Percentiles rank a stretch among this genome's conserved stretches.
These are phyloP conservation scores for Sminthopsis crassicaudata DNA, from an alignment of 2,113 vertebrate genomes.

Conservation along the genomic window DNA sequence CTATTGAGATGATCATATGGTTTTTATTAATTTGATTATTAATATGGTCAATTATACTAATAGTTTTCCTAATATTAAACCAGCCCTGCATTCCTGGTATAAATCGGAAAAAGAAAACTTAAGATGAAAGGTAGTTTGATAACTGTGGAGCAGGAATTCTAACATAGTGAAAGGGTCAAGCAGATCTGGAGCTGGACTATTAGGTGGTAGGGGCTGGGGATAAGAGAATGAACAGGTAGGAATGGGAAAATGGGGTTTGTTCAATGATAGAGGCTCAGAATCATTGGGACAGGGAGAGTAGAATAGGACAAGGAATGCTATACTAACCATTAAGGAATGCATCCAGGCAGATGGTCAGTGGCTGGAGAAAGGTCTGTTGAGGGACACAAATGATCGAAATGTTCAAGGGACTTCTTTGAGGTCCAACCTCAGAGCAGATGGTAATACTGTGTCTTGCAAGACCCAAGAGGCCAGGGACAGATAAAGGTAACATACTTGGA, in stretches of 20 bases:
- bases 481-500: neutral
- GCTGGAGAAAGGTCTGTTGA: neutral
- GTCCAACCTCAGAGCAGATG: neutral
- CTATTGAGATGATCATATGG: too few relatives aligned
- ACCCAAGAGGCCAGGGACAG: neutral
- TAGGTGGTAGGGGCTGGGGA: too few relatives aligned
- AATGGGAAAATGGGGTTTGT: neutral
- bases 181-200: too few relatives aligned
- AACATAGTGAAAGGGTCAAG: neutral
- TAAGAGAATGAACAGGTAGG: neutral
- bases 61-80: too few relatives aligned
- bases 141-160: neutral
- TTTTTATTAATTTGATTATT: too few relatives aligned
- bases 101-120: neutral
- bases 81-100: too few relatives aligned
- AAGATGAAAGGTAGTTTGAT: neutral
- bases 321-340: neutral
- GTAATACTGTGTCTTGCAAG: neutral
- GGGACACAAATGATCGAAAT: neutral
- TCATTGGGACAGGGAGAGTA: neutral
- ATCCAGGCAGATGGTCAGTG: neutral
- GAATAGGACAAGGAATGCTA: neutral
- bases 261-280: neutral
- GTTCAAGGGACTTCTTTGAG: neutral
- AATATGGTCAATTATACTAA: too few relatives aligned